These are phyloP conservation scores for Microtus pennsylvanicus DNA, from an alignment of 2,113 vertebrate genomes.

Conservation along the genomic window DNA sequence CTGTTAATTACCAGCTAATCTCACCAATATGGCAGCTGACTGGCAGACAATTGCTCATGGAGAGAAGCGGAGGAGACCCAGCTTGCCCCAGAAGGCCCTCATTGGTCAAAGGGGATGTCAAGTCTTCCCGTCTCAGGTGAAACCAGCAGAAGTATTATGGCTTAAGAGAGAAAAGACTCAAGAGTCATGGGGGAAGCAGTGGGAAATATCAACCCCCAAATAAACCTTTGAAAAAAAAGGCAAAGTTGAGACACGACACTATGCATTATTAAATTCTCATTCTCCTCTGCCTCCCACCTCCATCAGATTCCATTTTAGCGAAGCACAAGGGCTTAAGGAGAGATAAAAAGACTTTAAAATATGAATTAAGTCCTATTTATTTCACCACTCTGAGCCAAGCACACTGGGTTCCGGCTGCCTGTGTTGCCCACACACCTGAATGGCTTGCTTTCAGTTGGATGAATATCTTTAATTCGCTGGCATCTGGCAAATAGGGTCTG, in stretches of 20 bases:
- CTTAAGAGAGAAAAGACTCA: constrained; percentile 54
- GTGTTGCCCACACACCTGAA: constrained; percentile 22
- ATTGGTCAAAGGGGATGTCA: constrained; percentile 18
- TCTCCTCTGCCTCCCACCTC: constrained; percentile 61
- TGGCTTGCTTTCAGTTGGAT: constrained; percentile 40
- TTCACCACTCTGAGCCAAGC: constrained; percentile 27
- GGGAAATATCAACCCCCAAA: neutral
- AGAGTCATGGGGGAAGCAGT: neutral
- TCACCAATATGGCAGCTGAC: constrained; percentile 93
- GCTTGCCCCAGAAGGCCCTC: constrained; percentile 11
- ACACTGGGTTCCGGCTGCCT: neutral
- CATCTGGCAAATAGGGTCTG: neutral
- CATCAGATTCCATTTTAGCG: constrained; percentile 67
- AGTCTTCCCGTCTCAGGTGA: constrained; percentile 64
- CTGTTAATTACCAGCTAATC: constrained; percentile 98
- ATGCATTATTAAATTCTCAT: constrained; percentile 64
- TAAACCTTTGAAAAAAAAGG: neutral
- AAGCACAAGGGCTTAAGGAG: constrained; percentile 59
- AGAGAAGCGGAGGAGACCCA: neutral
- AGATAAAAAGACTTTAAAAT: constrained; percentile 72
- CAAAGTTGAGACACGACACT: constrained; percentile 22
- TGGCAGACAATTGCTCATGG: constrained; percentile 73
- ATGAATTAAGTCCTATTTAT: constrained; percentile 59
- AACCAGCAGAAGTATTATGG: constrained; percentile 14
- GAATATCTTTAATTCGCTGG: constrained; percentile 53